Evolutionary conservation across 2,113 vertebrate genomes (phyloP).

Genomic region (Ophiodon elongatus): DNA sequence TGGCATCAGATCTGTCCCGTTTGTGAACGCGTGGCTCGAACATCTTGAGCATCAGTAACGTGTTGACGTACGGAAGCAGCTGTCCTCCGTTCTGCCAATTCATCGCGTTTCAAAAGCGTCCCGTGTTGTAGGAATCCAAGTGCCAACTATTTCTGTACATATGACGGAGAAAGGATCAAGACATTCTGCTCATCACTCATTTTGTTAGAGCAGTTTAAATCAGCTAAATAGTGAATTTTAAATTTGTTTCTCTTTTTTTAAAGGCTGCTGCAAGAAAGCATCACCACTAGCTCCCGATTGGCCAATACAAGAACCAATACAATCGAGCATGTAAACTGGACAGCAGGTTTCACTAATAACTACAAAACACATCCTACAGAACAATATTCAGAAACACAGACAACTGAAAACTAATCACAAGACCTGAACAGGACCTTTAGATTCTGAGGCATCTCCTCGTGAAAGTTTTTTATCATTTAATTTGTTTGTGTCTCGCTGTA

Average conservation of each 20-base stretch:
- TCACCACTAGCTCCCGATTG: not conserved
- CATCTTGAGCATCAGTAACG: not conserved
- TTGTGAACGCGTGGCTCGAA: not conserved
- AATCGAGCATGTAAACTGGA: not conserved
- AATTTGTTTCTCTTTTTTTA: not conserved
- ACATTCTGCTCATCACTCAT: no score
- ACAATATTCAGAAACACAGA: no score
- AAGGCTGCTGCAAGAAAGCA: no score
- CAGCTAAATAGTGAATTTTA: not conserved
- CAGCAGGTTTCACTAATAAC: no score
- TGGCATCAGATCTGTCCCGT: not conserved
- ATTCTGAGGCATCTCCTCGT: not conserved
- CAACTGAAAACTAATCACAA: no score
- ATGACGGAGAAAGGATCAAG: not conserved
- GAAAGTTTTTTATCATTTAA: no score
- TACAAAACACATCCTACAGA: no score
- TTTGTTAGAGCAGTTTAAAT: not conserved
- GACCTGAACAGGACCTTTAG: no score
- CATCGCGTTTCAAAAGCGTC: not conserved
- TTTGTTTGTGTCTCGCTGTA: no score
- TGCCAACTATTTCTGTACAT: not conserved
- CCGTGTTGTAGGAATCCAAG: no score
- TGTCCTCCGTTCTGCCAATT: not conserved
- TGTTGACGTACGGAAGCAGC: not conserved
- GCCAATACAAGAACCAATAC: no score